Evolutionary conservation across 2,888 invertebrate genomes (phyloP), one percentile per base, ranked within the genome.

Genomic region (Yponomeuta cagnagella): DNA sequence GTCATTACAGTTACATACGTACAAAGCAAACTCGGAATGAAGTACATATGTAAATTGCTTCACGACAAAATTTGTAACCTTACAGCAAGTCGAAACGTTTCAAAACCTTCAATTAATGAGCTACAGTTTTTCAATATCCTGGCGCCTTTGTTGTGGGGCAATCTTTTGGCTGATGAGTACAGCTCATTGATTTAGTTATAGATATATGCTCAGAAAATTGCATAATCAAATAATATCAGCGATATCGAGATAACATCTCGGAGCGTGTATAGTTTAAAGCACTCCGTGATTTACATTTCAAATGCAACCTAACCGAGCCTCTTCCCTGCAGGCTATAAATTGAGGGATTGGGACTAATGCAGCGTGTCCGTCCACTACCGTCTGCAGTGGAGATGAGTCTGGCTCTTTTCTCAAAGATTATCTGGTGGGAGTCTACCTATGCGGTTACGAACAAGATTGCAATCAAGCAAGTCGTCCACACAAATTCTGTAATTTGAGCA

Each of bases 301-400:
- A 72, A 72, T 74, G 74, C 67, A 70, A 15, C 69, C 72, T 72
- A 76, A 74, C 79, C 79, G 76, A 74, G 75, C 73, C 76, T 58
- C 15, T 74, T 65, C 73, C 74, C 76, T 76, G 75, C 71, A 76
- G 73, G 74, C 74, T 73, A 82, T 84, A 83, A 84, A 86, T 82
- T 83, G 82, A 30, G 78, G 79, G 79, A 85, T 82, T 84, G 80
- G 79, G 82, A 77, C 63, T 83, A 85, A 86, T 83, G 79, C 82
- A 79, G 75, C 74, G 74, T 78, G 79, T 81, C 84, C 84, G 78
- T 63, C 69, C 69, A 69, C 69, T 23, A 23, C 31, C 52, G 23
- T 52, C 52, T 68, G 23, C 68, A 23, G 52, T 58, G 52, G 52
- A 58, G 52, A 58, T 58, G 52, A 58, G 52, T 15, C 15, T 58